Evolutionary conservation across 1,140 invertebrate genomes (phyloP), one percentile per base, ranked within the genome.

Genomic region (Temnothorax curvispinosus): DNA sequence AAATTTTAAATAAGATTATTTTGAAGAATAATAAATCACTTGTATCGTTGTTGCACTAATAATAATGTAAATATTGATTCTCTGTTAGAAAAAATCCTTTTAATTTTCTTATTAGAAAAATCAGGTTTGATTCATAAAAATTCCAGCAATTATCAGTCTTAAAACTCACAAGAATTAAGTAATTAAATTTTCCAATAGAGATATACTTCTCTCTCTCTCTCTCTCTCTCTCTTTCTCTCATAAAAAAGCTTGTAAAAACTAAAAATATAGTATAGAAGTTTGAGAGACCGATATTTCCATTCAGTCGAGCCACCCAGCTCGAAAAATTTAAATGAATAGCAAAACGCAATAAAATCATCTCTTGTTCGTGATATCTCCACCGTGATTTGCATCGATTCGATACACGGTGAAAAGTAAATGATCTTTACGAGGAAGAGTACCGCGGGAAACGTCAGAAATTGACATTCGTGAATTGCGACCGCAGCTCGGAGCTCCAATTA

Each of bases 401-500:
- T 65, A 21, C 0, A n/a, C 35, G 3, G 35, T 9, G 35, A 38
- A 41, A 65, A 65, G 64, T n/a, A 8, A 41, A 4, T 35, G 15
- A 18, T 15, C 32, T 35, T 4, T 38, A 38, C n/a, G 35, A 54
- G 52, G 18, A 54, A 15, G 18, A 54, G 18, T 54, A n/a, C 52
- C 15, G 18, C 52, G 52, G 18, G 18, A 54, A 41, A 5, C 27
- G 18, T 52, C 50, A 18, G 41, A 47, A 47, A 77, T 77, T 58
- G 74, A 62, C 56, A 44, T 62, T 41, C 15, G 38, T 56, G 7
- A 27, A 21, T 69, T 47, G 41, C n/a, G n/a, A 58, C 27, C 52
- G 74, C 50, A 21, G 32, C 72, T 38, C 52, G 74, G 32, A 21
- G 32, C 72, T 38, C n/a, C 35, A 75, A 75, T 60, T 58, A 76